These are phyloP conservation scores for Neomicropteryx cornuta DNA, from an alignment of 1,140 invertebrate species.

Conservation along the genomic window DNA sequence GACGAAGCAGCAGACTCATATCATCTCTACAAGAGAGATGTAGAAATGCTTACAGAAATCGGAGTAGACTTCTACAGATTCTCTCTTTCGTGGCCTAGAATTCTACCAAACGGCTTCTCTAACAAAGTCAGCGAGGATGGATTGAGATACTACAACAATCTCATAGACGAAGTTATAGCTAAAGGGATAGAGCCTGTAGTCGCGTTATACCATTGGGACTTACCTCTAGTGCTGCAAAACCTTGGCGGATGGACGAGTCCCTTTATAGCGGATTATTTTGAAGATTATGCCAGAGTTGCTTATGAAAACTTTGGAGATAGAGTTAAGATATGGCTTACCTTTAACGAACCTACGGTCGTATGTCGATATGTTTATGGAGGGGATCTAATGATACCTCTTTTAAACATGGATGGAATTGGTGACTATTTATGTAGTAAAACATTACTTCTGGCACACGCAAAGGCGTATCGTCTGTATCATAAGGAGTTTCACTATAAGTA, in stretches of 20 bases:
- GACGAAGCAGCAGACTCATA: slow-evolving; percentile 27
- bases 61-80: slow-evolving; percentile 48
- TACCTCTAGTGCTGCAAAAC: slow-evolving; percentile 45
- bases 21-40: slow-evolving; percentile 29
- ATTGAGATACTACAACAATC: slow-evolving; percentile 47
- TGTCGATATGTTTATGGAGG: slow-evolving; percentile 45
- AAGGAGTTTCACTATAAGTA: no score
- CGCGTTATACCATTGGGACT: slow-evolving; percentile 56
- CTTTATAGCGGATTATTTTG: slow-evolving; percentile 43
- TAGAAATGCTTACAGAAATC: slow-evolving; percentile 32
- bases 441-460: slow-evolving; percentile 39
- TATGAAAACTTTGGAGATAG: slow-evolving; percentile 47
- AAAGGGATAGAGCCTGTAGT: slow-evolving; percentile 40
- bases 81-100: slow-evolving; percentile 52
- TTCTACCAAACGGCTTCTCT: slow-evolving; percentile 46
- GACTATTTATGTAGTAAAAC: slow-evolving; percentile 45
- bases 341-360: slow-evolving; percentile 54
- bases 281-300: slow-evolving; percentile 46
- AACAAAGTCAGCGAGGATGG: slow-evolving; percentile 42
- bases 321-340: slow-evolving; percentile 53
- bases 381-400: slow-evolving; percentile 34
- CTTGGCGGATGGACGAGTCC: slow-evolving; percentile 53
- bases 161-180: slow-evolving; percentile 45
- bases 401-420: slow-evolving; percentile 35
- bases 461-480: slow-evolving; percentile 46